phyloP scores from a whole-genome alignment of 2,113 vertebrate genomes.

The Pleuronectes platessa region DNA sequence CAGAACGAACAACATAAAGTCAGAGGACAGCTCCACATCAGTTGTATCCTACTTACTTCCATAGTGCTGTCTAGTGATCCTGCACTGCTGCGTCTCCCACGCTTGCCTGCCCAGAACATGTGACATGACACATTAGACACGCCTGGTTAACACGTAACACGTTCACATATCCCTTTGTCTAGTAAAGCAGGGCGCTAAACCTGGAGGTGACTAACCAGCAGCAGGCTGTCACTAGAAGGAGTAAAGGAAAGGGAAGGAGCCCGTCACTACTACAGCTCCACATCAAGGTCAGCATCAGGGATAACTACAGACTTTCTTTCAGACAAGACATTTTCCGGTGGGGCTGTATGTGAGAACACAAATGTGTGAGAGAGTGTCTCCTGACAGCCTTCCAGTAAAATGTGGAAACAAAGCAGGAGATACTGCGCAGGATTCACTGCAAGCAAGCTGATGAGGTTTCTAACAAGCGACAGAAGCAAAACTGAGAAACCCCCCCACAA shows the following conservation, averaged over 20 bases:
- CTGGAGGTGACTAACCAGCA: slow-evolving; percentile 14
- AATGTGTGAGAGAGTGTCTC: too few relatives aligned
- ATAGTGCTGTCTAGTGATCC: slow-evolving; percentile 99
- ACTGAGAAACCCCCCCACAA: too few relatives aligned
- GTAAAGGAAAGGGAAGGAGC: slow-evolving; percentile 28
- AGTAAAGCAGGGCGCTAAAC: slow-evolving; percentile 52
- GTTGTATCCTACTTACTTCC: slow-evolving; percentile 96
- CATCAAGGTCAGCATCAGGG: neutral
- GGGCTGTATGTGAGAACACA: too few relatives aligned
- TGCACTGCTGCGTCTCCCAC: slow-evolving; percentile 99
- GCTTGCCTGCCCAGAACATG: slow-evolving; percentile 99
- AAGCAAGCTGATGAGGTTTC: too few relatives aligned
- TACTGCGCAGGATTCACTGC: too few relatives aligned
- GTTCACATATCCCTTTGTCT: slow-evolving; percentile 69
- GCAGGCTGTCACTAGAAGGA: neutral
- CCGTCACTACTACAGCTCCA: slow-evolving; percentile 13
- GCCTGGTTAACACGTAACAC: slow-evolving; percentile 73
- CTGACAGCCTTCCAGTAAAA: too few relatives aligned
- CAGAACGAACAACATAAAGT: slow-evolving; percentile 75
- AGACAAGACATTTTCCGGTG: too few relatives aligned
- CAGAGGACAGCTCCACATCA: slow-evolving; percentile 82
- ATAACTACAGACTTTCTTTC: slow-evolving; percentile 2
- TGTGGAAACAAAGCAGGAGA: too few relatives aligned
- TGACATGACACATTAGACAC: slow-evolving; percentile 96
- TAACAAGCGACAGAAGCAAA: too few relatives aligned